A percentile compares a stretch with the other conserved stretches of the same genome.
Evolutionary conservation across 2,113 vertebrate species (phyloP).

Genomic region (Mirounga angustirostris): DNA sequence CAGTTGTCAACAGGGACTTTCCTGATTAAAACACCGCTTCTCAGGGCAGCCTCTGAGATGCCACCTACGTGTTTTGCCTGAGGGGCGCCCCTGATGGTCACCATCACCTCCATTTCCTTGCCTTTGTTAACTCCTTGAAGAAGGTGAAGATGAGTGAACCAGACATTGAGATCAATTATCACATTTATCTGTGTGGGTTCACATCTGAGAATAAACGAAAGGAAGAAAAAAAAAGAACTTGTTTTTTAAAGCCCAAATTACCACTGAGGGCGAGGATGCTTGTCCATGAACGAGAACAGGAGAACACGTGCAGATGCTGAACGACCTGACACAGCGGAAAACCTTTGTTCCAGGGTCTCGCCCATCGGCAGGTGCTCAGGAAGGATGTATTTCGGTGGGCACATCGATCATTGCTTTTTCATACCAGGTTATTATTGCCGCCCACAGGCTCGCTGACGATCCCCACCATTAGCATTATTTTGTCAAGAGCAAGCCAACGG

Average conservation of each 20-base stretch:
- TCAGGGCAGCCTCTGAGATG: not conserved
- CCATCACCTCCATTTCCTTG: not conserved
- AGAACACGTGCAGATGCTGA: not conserved
- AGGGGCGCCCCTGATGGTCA: not conserved
- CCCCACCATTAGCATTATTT: not conserved
- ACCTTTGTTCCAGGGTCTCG: not conserved
- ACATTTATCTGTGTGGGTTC: not conserved
- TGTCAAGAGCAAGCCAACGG: not conserved
- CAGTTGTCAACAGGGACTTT: too few relatives aligned
- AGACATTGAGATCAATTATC: not conserved
- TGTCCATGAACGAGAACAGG: not conserved
- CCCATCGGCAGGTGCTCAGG: not conserved
- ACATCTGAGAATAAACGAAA: not conserved
- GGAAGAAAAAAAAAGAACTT: not conserved
- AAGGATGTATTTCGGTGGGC: not conserved
- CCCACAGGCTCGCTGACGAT: fast-evolving
- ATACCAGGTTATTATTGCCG: fast-evolving
- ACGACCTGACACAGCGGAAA: not conserved
- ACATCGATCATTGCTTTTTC: not conserved
- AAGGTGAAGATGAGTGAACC: not conserved
- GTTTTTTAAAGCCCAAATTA: not conserved
- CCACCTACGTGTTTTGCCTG: not conserved
- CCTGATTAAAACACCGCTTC: not conserved
- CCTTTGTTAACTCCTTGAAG: not conserved
- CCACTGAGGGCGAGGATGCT: not conserved